Evolutionary conservation across 2,113 vertebrate genomes (phyloP), one percentile per base, ranked within the genome.

Genomic region (Calyptommatus sinebrachiatus): DNA sequence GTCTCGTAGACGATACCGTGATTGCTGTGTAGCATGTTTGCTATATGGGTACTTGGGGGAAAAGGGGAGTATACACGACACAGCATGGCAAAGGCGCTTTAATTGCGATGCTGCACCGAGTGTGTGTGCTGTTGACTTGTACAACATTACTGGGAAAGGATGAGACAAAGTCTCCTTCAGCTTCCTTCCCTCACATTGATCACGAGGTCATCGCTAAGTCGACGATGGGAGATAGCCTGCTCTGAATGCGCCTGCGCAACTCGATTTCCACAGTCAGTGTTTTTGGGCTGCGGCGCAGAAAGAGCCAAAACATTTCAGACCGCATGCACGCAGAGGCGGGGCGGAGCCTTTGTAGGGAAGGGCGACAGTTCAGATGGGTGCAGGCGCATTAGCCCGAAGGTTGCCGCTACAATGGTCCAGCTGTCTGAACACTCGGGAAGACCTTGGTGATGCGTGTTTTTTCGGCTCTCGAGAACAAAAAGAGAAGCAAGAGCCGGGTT

Each of bases 301-400:
- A 20, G 14, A 2, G n/a, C 28, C 24, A 35, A 68, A 41, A 72
- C 60, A 50, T 7, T 4, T 9, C 1, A 2, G 1, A 14, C 8
- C 77, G 73, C 82, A 60, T 79, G 82, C 77, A 72, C 60, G 0
- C 29, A 4, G n/a, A 45, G 50, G 48, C 26, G 76, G 16, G 65
- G 28, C 12, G 24, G 82, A 76, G 53, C 80, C 76, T 79, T 83
- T 73, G 67, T 87, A 74, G 76, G 69, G 8, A 3, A 5, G 6
- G 10, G 65, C 63, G 83, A 77, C 2, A 6, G 50, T 9, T 9
- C 4, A 8, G 9, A 14, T 11, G 14, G 14, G 53, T 14, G 14
- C 53, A 18, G 53, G 53, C 88, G 88, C 89, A 88, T 88, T 87
- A 78, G 86, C 78, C 88, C 74, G 90, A 89, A 92, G 91, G 91